Base-by-base conservation (phyloP, 2,888 invertebrate genomes). In the Erebia palarica region DNA sequence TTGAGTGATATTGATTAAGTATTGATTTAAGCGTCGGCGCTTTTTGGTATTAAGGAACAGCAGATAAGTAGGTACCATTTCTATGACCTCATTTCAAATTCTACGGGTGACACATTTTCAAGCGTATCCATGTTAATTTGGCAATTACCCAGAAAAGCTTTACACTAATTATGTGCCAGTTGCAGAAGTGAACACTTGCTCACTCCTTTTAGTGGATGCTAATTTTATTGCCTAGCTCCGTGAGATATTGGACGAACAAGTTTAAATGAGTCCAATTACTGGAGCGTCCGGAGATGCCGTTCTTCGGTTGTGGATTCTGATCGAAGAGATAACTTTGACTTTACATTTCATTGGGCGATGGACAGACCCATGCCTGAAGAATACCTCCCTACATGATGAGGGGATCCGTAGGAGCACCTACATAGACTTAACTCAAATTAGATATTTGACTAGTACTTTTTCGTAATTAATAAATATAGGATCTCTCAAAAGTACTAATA, bases 161-260 rank as follows among this genome's bases (percentile, higher is more conserved):
- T 44, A 69, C 57, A 64, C 69, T 76, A 75, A 75, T 75, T 75
- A 75, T 69, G 69, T 67, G 66, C 70, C 58, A 63, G 67, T 67
- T 59, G 64, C 72, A 73, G 51, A 64, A 57, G 69, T 58, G 59
- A 70, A 72, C 70, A 70, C 70, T 72, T 57, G 60, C 63, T 72
- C 68, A 71, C 73, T 75, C 66, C 69, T 75, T 72, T 76, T 75
- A 76, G 70, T 68, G 68, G 70, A 72, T 72, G 75, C 70, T 72
- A 75, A 75, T 75, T 73, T 75, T 70, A 69, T 72, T 69, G 69
- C 64, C 65, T 42, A 55, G 66, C 72, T 72, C 53, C 70, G 71
- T 68, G 51, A 66, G 67, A 65, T 70, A 65, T 75, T 71, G 65
- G 63, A 69, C 61, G 58, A 55, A 49, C 66, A 66, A 70, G 68